phyloP scores from a whole-genome alignment of 2,888 invertebrate genomes.

The Xiphydria camelus region DNA sequence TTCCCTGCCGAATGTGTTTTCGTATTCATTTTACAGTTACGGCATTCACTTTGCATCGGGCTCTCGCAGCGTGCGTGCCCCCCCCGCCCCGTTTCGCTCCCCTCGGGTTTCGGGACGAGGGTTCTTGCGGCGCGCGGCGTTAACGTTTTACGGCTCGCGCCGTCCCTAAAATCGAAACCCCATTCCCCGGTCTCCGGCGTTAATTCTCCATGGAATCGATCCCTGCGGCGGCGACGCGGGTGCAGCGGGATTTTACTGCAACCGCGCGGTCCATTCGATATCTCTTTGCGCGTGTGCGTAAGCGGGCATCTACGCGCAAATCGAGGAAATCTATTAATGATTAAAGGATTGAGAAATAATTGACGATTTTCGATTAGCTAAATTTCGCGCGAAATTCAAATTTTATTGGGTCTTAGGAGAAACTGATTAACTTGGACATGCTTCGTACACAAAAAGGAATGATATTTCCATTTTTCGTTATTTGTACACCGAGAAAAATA shows the following conservation, averaged over 20 bases:
- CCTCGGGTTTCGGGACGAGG: conserved; percentile 2
- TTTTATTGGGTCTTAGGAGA: too few species aligned
- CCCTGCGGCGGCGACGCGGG: conserved; percentile 37
- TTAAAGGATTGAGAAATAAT: too few species aligned
- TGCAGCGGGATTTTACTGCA: conserved; percentile 48
- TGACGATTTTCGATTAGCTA: too few species aligned
- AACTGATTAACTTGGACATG: too few species aligned
- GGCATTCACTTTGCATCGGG: conserved; percentile 14
- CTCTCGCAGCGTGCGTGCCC: background rate
- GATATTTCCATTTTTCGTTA: too few species aligned
- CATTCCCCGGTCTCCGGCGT: conserved; percentile 37
- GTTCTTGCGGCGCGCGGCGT: conserved; percentile 37
- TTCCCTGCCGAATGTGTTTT: conserved; percentile 5
- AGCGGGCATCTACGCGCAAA: too few species aligned
- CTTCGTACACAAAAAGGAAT: too few species aligned
- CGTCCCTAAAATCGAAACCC: conserved; percentile 47
- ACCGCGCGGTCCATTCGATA: too few species aligned
- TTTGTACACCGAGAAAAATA: too few species aligned
- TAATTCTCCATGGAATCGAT: conserved; percentile 50
- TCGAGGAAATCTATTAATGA: too few species aligned
- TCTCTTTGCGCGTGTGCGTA: too few species aligned
- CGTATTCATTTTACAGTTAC: conserved; percentile 10
- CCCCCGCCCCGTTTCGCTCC: conserved; percentile 14
- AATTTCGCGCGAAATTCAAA: too few species aligned
- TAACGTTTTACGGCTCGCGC: conserved; percentile 45